These are phyloP conservation scores for Allygus modestus DNA, from an alignment of 2,888 invertebrate species.

Conservation along the genomic window DNA sequence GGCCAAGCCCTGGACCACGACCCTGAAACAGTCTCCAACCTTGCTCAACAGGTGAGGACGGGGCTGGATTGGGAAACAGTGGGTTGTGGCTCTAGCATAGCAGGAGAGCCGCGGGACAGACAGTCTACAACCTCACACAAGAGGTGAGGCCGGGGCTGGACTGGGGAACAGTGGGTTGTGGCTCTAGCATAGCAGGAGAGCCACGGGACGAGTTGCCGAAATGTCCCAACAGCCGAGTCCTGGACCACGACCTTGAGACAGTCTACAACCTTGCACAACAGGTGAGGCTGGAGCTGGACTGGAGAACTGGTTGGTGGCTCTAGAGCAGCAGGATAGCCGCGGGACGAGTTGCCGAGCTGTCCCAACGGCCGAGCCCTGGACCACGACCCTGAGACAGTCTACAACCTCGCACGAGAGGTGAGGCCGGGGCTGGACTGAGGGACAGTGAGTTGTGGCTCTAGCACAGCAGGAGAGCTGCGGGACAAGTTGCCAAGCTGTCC, in stretches of 20 bases:
- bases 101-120: conserved; percentile 6
- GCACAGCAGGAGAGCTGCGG: neutral
- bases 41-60: conserved; percentile 53
- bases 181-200: neutral
- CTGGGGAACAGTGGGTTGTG: no score
- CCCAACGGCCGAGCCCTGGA: conserved; percentile 6
- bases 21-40: conserved; percentile 44
- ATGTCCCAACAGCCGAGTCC: conserved; percentile 5
- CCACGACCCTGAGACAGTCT: conserved; percentile 44
- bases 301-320: no score
- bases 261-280: conserved; percentile 51
- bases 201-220: neutral
- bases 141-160: no score
- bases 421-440: neutral
- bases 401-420: conserved; percentile 54
- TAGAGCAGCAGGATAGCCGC: neutral
- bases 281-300: no score
- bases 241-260: conserved; percentile 17
- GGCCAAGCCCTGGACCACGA: neutral
- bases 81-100: no score
- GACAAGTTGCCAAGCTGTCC: conserved; percentile 19
- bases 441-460: no score
- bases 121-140: conserved; percentile 47
- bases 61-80: neutral
- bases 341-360: conserved; percentile 5